Percentiles rank a stretch among this genome's conserved stretches.
phyloP scores from a whole-genome alignment of 1,140 invertebrate genomes.

The Trialeurodes vaporariorum region DNA sequence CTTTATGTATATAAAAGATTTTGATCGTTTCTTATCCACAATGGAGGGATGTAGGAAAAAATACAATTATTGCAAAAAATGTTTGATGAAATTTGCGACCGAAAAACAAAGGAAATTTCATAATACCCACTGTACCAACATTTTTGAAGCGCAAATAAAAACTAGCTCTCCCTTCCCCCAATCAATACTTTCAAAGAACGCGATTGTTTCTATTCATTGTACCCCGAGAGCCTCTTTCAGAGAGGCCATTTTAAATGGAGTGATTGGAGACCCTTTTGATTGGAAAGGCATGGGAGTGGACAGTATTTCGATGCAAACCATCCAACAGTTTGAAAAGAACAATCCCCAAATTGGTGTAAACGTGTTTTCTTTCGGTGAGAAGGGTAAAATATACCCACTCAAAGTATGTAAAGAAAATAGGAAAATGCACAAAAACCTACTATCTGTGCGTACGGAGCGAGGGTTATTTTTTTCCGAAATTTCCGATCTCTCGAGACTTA shows the following conservation, averaged over 20 bases:
- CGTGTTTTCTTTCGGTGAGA: neutral
- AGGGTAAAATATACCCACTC: neutral
- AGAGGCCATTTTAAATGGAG: neutral
- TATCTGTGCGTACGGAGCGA: neutral
- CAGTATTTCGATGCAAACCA: neutral
- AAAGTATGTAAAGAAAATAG: neutral
- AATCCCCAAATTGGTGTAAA: neutral
- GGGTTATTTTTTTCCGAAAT: neutral
- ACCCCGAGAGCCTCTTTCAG: neutral
- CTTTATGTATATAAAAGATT: neutral
- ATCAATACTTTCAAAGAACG: neutral
- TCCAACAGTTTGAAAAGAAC: neutral
- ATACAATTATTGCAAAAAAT: neutral
- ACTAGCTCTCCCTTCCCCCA: neutral
- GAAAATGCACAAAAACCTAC: neutral
- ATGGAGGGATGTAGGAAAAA: neutral
- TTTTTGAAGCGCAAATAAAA: neutral
- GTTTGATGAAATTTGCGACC: neutral
- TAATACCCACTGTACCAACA: neutral
- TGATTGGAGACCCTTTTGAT: neutral
- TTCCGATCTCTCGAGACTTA: neutral
- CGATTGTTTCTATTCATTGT: neutral
- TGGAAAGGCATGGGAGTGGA: neutral
- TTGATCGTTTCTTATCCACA: neutral
- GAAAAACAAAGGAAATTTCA: neutral